Evolutionary conservation across 2,888 invertebrate species (phyloP).

Genomic region (Drosophila aldrichi): DNA sequence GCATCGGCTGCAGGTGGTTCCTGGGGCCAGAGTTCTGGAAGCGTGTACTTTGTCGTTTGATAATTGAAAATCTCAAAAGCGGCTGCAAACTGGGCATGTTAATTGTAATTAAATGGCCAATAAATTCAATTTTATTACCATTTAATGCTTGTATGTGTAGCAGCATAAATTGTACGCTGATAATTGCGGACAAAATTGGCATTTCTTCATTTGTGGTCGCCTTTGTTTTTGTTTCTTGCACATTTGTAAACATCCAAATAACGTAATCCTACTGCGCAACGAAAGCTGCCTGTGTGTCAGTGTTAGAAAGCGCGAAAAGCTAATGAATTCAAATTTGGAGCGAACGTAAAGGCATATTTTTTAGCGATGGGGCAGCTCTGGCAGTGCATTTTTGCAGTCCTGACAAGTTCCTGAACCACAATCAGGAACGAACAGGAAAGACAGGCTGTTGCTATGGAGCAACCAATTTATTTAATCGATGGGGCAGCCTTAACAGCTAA

Average conservation of each 20-base stretch:
- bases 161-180: slow-evolving; percentile 19
- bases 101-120: neutral
- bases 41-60: slow-evolving; percentile 64
- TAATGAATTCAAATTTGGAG: slow-evolving; percentile 1
- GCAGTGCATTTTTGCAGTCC: neutral
- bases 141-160: slow-evolving; percentile 14
- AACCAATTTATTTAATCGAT: slow-evolving; percentile 66
- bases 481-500: slow-evolving; percentile 4
- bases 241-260: slow-evolving; percentile 28
- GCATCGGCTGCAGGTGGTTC: neutral
- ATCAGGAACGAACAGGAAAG: neutral
- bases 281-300: slow-evolving; percentile 2
- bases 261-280: slow-evolving; percentile 26
- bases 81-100: slow-evolving; percentile 10
- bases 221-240: slow-evolving; percentile 13
- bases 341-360: slow-evolving; percentile 13
- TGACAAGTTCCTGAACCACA: neutral
- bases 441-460: neutral
- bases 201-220: slow-evolving; percentile 42
- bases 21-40: slow-evolving; percentile 48
- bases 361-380: slow-evolving; percentile 54
- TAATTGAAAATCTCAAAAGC: slow-evolving; percentile 61
- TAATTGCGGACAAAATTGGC: slow-evolving; percentile 39
- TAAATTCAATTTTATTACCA: slow-evolving; percentile 9
- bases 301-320: neutral